Percentiles rank a stretch among this genome's conserved stretches.
Evolutionary conservation across 2,113 vertebrate species (phyloP).

Genomic region (Phalacrocorax brasilianus): DNA sequence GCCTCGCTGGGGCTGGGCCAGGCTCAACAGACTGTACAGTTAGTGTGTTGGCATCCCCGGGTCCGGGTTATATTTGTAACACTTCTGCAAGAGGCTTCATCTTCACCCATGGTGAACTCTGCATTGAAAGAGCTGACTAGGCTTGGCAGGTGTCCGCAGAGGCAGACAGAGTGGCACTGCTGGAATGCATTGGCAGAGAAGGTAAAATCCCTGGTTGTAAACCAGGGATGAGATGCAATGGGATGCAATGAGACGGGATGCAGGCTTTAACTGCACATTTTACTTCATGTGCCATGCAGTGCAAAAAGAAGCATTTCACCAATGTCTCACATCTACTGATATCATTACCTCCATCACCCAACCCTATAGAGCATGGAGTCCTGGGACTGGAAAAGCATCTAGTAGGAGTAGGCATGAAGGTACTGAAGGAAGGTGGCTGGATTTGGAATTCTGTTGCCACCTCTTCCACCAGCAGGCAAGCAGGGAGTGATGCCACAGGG

Average conservation of each 20-base stretch:
- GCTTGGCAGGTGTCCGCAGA: background rate
- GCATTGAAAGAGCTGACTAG: background rate
- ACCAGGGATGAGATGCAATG: no score
- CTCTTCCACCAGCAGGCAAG: background rate
- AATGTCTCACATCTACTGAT: background rate
- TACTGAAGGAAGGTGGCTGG: background rate
- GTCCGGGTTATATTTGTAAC: background rate
- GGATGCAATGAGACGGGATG: background rate
- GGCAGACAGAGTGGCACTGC: background rate
- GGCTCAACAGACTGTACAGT: rapidly evolving
- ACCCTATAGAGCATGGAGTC: rapidly evolving
- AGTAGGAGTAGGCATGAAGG: background rate
- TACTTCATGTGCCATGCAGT: rapidly evolving
- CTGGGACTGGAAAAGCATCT: background rate
- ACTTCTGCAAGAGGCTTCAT: background rate
- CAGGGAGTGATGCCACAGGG: rapidly evolving
- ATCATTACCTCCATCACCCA: no score
- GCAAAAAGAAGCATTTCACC: rapidly evolving
- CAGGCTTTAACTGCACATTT: background rate
- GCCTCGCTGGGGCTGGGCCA: background rate
- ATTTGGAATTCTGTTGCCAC: background rate
- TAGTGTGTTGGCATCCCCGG: background rate
- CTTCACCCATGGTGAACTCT: background rate
- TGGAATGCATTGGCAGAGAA: background rate
- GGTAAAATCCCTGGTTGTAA: background rate